Conservation (phyloP, 2,888 invertebrate genomes). For the Cataglyphis rosenhaueri region DNA sequence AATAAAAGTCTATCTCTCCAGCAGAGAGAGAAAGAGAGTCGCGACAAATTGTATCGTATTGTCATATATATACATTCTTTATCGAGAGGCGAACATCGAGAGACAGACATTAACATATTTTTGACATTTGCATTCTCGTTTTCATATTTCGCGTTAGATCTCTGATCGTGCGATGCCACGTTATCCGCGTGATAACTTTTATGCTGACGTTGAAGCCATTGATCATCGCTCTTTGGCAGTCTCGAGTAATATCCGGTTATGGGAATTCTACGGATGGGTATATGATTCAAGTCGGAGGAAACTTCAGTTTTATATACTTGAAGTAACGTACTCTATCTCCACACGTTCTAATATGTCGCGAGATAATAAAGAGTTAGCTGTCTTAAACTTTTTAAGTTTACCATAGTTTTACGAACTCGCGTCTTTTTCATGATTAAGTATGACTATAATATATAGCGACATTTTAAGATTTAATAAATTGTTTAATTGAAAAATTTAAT, state of each 20-base stretch:
- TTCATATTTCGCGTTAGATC: background rate
- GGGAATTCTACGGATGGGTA: constrained; percentile 1
- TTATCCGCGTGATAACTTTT: background rate
- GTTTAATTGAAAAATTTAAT: background rate
- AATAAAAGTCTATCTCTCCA: background rate
- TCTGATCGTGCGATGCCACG: background rate
- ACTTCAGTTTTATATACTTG: constrained; percentile 39
- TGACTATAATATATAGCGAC: background rate
- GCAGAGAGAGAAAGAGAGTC: constrained; percentile 10
- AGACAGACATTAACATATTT: constrained; percentile 30
- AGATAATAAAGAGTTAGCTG: constrained; percentile 4
- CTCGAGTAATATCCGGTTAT: constrained; percentile 26
- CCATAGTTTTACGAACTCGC: background rate
- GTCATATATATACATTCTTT: constrained; percentile 42
- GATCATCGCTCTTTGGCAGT: constrained; percentile 39
- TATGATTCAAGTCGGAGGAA: constrained; percentile 21
- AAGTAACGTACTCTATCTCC: constrained; percentile 1
- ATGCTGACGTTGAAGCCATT: constrained; percentile 5
- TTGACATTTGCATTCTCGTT: constrained; percentile 34
- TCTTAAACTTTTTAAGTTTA: background rate
- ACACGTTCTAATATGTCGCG: constrained; percentile 1
- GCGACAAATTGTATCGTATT: constrained; percentile 37
- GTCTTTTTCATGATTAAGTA: constrained; percentile 1
- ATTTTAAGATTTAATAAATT: background rate
- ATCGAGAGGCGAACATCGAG: background rate